Evolutionary conservation across 1,140 invertebrate species (phyloP).

Genomic region (Drosophila cardini): DNA sequence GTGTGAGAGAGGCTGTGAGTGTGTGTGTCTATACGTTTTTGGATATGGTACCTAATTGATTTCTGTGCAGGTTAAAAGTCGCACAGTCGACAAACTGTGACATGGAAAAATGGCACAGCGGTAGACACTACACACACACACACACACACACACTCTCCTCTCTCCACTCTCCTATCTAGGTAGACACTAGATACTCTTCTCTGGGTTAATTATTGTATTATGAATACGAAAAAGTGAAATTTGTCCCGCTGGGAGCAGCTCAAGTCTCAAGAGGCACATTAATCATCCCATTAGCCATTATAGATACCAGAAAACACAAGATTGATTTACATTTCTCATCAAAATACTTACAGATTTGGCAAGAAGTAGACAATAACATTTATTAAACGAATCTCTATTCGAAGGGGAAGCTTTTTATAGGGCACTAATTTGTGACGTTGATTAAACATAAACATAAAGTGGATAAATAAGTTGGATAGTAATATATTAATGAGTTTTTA

Average conservation of each 20-base stretch:
- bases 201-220: constrained; percentile 70
- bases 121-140: constrained; percentile 12
- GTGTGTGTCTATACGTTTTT: constrained; percentile 33
- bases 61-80: constrained; percentile 76
- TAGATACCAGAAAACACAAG: constrained; percentile 27
- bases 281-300: constrained; percentile 67
- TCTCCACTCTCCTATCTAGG: not conserved
- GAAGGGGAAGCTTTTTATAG: no score
- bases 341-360: constrained; percentile 23
- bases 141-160: not conserved
- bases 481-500: not conserved
- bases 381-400: not conserved
- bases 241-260: constrained; percentile 45
- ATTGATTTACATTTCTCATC: constrained; percentile 72
- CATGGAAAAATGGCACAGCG: constrained; percentile 58
- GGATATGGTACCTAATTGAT: constrained; percentile 68
- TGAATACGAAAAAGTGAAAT: constrained; percentile 76
- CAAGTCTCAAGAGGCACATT: constrained; percentile 41
- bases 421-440: no score
- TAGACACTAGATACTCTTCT: constrained; percentile 40
- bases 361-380: constrained; percentile 1
- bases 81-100: constrained; percentile 58
- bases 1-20: constrained; percentile 15
- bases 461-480: no score
- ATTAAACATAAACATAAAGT: no score